phyloP scores from a whole-genome alignment of 2,113 vertebrate species.

The Arizona elegans region DNA sequence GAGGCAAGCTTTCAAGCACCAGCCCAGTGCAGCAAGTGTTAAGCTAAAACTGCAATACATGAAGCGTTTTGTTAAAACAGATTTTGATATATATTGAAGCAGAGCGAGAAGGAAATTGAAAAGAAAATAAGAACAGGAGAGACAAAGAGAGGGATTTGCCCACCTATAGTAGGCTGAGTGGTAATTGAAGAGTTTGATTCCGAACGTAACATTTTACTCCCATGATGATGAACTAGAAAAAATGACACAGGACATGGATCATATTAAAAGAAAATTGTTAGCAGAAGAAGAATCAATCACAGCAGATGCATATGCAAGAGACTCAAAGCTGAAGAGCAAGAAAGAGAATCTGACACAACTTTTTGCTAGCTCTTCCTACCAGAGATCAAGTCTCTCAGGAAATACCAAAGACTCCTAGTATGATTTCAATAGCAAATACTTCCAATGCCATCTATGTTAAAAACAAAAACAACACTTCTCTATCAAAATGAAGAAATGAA shows the following conservation, averaged over 20 bases:
- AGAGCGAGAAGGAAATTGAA: conserved; percentile 64
- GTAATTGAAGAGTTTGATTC: conserved; percentile 99
- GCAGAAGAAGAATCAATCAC: conserved; percentile 79
- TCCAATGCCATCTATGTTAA: neutral
- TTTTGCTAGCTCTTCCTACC: neutral
- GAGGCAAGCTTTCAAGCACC: conserved; percentile 64
- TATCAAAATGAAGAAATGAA: conserved; percentile 53
- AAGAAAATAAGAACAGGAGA: conserved; percentile 64
- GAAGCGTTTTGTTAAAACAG: conserved; percentile 64
- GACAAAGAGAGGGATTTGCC: conserved; percentile 95
- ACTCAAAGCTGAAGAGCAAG: conserved; percentile 63
- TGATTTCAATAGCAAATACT: conserved; percentile 15
- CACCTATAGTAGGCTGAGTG: conserved; percentile 99
- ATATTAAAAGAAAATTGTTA: conserved; percentile 80
- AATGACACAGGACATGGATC: conserved; percentile 86
- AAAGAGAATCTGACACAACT: conserved; percentile 57
- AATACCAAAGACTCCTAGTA: neutral
- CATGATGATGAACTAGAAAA: conserved; percentile 99
- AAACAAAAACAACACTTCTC: conserved; percentile 7
- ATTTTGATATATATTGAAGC: conserved; percentile 61
- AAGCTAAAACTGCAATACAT: conserved; percentile 68
- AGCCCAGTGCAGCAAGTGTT: conserved; percentile 69
- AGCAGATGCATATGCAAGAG: conserved; percentile 71
- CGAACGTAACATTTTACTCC: conserved; percentile 99
- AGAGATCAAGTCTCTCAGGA: conserved; percentile 6